Conservation (phyloP, 2,797 vertebrate species). For the Thripadectes ignobilis region DNA sequence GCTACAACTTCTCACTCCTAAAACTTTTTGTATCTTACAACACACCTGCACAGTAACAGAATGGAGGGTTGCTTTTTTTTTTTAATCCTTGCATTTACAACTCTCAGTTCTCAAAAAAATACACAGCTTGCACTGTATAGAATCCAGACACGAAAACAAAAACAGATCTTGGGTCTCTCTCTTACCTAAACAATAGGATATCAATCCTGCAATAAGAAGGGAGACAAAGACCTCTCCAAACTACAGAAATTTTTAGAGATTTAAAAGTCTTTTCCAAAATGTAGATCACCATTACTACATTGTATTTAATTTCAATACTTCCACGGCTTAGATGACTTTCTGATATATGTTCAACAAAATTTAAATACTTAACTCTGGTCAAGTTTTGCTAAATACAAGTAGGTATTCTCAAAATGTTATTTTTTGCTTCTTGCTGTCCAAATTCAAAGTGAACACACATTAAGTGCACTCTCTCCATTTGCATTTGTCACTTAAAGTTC, state of each 20-base stretch:
- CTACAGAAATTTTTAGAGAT: not conserved
- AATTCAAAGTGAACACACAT: not conserved
- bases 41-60: not conserved
- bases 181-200: not conserved
- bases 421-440: not conserved
- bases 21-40: not conserved
- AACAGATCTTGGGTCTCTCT: not conserved
- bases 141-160: not conserved
- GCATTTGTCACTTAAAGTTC: not conserved
- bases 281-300: not conserved
- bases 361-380: not conserved
- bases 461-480: not conserved
- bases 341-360: not conserved
- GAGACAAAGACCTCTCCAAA: not conserved
- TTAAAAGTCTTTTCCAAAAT: not conserved
- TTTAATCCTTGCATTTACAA: not conserved
- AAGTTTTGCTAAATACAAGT: not conserved
- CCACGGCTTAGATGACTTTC: not conserved
- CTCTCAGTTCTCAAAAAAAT: not conserved
- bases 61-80: rapidly evolving
- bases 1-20: not conserved
- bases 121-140: not conserved
- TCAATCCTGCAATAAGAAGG: not conserved
- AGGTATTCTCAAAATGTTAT: not conserved
- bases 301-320: not conserved